Conservation (phyloP, 1,140 invertebrate genomes). For the Argopecten irradians region DNA sequence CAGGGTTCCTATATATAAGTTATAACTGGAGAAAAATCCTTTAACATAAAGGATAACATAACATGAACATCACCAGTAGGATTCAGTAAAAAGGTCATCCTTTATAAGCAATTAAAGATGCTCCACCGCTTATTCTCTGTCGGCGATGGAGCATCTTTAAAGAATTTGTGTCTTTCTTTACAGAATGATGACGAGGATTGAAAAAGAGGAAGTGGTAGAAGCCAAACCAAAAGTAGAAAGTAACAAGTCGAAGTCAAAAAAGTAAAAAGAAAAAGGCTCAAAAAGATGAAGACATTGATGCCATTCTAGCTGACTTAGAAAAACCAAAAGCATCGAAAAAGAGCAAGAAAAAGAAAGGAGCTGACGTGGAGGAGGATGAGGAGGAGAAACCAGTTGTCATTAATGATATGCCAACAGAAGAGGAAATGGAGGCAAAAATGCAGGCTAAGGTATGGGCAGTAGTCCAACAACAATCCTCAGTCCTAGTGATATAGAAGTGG, state of each 20-base stretch:
- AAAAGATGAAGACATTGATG: slow-evolving; percentile 90
- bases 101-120: no score
- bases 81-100: no score
- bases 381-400: slow-evolving; percentile 74
- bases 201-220: slow-evolving; percentile 44
- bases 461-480: no score
- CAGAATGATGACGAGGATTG: slow-evolving; percentile 43
- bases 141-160: no score
- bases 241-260: slow-evolving; percentile 66
- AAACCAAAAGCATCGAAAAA: slow-evolving; percentile 50
- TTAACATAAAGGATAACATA: no score
- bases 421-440: slow-evolving; percentile 60
- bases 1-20: no score
- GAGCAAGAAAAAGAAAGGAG: slow-evolving; percentile 42
- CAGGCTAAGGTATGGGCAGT: neutral
- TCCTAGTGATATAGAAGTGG: no score
- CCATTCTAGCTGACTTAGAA: slow-evolving; percentile 83
- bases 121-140: no score
- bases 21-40: no score
- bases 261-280: slow-evolving; percentile 80
- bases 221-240: slow-evolving; percentile 43
- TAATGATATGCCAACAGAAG: slow-evolving; percentile 72
- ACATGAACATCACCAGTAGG: no score
- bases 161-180: slow-evolving; percentile 26
- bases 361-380: slow-evolving; percentile 50